Percentiles rank a stretch among this genome's conserved stretches.
phyloP scores from a whole-genome alignment of 2,888 invertebrate genomes.

The Synanthedon myopaeformis region DNA sequence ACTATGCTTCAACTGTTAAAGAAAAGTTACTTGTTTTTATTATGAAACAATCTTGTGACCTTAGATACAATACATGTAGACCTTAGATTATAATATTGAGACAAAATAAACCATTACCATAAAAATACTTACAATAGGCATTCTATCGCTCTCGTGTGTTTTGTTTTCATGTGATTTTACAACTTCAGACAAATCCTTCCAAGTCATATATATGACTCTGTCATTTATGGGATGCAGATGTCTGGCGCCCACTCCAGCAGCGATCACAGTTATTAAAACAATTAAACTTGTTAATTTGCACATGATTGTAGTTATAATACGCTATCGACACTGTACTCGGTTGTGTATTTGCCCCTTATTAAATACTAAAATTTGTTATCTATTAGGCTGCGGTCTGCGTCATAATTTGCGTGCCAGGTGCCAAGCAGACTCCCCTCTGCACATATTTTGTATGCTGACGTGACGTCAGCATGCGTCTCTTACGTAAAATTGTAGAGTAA shows the following conservation, averaged over 20 bases:
- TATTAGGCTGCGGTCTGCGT: constrained; percentile 18
- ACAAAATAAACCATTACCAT: too few species aligned
- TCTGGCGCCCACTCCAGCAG: constrained; percentile 17
- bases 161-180: constrained; percentile 4
- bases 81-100: too few species aligned
- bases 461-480: background rate
- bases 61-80: too few species aligned
- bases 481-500: background rate
- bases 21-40: too few species aligned
- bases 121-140: constrained; percentile 16
- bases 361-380: constrained; percentile 28
- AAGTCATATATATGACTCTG: background rate
- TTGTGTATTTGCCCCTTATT: constrained; percentile 21
- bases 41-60: too few species aligned
- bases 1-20: too few species aligned
- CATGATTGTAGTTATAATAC: constrained; percentile 7
- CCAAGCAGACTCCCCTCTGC: constrained; percentile 14
- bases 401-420: constrained; percentile 14
- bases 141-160: constrained; percentile 17
- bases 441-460: background rate
- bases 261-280: background rate
- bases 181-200: background rate
- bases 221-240: constrained; percentile 28
- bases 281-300: background rate
- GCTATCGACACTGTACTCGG: background rate